These are phyloP conservation scores for Drosophila pandora DNA, from an alignment of 1,140 invertebrate species.

Conservation along the genomic window DNA sequence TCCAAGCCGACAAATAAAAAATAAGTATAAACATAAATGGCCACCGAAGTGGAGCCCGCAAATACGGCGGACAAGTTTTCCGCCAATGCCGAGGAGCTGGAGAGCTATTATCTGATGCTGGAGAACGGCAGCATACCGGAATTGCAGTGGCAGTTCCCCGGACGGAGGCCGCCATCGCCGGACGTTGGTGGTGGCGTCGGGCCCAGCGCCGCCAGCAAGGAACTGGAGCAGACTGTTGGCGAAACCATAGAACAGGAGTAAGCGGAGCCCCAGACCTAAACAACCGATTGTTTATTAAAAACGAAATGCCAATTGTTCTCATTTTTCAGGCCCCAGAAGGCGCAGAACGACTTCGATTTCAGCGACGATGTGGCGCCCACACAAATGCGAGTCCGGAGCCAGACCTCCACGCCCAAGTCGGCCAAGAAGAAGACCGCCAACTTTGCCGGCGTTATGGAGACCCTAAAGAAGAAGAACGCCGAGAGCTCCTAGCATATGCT, in stretches of 20 bases:
- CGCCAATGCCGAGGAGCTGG: constrained; percentile 85
- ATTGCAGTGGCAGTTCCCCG: constrained; percentile 86
- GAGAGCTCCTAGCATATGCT: constrained; percentile 62
- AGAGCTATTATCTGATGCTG: constrained; percentile 75
- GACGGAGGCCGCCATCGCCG: constrained; percentile 85
- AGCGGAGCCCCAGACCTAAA: neutral
- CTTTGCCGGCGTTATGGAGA: constrained; percentile 86
- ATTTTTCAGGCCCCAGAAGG: constrained; percentile 83
- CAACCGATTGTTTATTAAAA: neutral
- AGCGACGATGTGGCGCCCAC: constrained; percentile 86
- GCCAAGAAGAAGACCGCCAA: constrained; percentile 87
- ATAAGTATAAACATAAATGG: constrained; percentile 26
- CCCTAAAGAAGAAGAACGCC: constrained; percentile 84
- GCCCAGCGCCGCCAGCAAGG: constrained; percentile 49
- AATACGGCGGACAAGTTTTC: constrained; percentile 61
- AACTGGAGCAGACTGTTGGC: constrained; percentile 44
- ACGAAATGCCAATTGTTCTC: neutral
- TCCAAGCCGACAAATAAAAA: neutral
- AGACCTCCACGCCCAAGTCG: constrained; percentile 85
- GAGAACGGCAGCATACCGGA: constrained; percentile 84
- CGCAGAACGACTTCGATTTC: constrained; percentile 86
- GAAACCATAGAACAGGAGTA: constrained; percentile 69
- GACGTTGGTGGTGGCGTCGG: constrained; percentile 39
- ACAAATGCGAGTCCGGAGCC: constrained; percentile 84
- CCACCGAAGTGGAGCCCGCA: constrained; percentile 62